A percentile compares a stretch with the other conserved stretches of the same genome.
phyloP scores from a whole-genome alignment of 30 jellyfish, hydroid and myxozoan genomes.

The Clytia hemisphaerica region DNA sequence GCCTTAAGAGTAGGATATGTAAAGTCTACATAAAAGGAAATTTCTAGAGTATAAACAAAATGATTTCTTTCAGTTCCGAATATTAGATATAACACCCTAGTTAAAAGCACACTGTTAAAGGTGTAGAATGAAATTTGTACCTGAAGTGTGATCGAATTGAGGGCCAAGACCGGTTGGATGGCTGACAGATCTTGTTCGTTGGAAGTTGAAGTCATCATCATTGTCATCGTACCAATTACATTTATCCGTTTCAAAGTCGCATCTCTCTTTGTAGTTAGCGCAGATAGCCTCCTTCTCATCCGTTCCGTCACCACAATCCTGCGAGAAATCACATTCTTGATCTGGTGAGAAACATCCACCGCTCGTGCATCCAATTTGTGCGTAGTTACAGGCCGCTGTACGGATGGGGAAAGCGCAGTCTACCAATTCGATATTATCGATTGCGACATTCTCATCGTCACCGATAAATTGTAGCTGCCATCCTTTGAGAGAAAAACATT shows the following conservation, averaged over 20 bases:
- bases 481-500: slow-evolving; percentile 19
- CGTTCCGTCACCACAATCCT: slow-evolving; percentile 95
- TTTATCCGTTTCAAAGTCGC: slow-evolving; percentile 56
- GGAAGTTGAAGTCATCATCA: slow-evolving; percentile 91
- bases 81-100: no score
- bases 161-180: slow-evolving; percentile 79
- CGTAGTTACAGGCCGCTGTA: slow-evolving; percentile 55
- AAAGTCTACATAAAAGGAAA: no score
- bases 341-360: slow-evolving; percentile 83
- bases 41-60: no score
- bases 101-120: no score
- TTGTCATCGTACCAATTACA: slow-evolving; percentile 88
- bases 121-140: no score
- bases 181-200: slow-evolving; percentile 49
- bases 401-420: slow-evolving; percentile 79
- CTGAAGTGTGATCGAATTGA: slow-evolving; percentile 89
- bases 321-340: slow-evolving; percentile 84
- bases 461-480: slow-evolving; percentile 62
- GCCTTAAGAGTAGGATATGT: no score
- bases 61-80: no score
- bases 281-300: slow-evolving; percentile 66
- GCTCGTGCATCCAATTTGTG: slow-evolving; percentile 63
- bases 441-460: slow-evolving; percentile 37
- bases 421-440: slow-evolving; percentile 71
- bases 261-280: slow-evolving; percentile 56